Percentiles rank a stretch among this genome's conserved stretches.
Conservation (phyloP, 2,113 vertebrate genomes). For the Oostethus manadensis region DNA sequence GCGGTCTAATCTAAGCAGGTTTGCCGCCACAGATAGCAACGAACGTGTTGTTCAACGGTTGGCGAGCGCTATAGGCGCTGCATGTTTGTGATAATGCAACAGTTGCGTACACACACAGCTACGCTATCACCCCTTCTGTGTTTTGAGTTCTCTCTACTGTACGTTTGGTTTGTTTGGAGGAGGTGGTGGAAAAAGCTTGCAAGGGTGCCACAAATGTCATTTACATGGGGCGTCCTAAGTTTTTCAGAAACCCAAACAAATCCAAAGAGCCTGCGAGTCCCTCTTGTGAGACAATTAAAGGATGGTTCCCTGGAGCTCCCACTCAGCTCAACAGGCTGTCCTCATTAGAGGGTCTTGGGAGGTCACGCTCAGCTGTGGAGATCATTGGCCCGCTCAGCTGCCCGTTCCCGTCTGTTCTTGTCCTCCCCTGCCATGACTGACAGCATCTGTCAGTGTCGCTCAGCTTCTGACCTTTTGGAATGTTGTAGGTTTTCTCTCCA, state of each 20-base stretch:
- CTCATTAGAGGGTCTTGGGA: conserved; percentile 47
- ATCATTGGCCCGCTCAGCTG: conserved; percentile 57
- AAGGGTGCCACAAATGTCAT: too few relatives aligned
- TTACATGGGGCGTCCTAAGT: too few relatives aligned
- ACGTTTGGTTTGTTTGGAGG: too few relatives aligned
- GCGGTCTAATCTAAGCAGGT: conserved; percentile 43
- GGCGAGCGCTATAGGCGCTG: conserved; percentile 9
- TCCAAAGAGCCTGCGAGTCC: too few relatives aligned
- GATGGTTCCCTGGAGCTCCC: conserved; percentile 38
- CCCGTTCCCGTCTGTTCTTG: conserved; percentile 31
- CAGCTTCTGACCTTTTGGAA: conserved; percentile 51
- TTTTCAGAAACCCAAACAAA: too few relatives aligned
- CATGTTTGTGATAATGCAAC: conserved; percentile 45
- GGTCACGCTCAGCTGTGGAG: conserved; percentile 55
- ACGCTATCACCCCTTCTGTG: too few relatives aligned
- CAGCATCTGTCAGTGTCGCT: conserved; percentile 63
- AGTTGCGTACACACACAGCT: conserved; percentile 20
- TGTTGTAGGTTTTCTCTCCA: not conserved
- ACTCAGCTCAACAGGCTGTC: conserved; percentile 21
- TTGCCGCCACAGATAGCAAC: conserved; percentile 33
- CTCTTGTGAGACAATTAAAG: too few relatives aligned
- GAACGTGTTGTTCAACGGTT: conserved; percentile 26
- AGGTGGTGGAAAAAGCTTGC: too few relatives aligned
- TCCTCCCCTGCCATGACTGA: conserved; percentile 38
- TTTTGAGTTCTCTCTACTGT: too few relatives aligned